Base-by-base conservation (phyloP, 2,797 vertebrate genomes). In the Pangasius macronema region DNA sequence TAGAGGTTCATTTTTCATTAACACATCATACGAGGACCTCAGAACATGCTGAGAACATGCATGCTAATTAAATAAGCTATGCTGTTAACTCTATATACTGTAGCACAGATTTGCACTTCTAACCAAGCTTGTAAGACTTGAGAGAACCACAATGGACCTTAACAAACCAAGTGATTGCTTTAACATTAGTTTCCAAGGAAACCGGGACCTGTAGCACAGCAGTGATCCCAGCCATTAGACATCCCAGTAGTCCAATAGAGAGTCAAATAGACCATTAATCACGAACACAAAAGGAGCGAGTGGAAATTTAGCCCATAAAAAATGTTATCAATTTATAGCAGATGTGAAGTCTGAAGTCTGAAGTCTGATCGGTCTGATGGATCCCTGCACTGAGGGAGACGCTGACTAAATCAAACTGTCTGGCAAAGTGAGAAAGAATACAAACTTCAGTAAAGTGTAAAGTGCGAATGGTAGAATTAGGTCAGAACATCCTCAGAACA, bases 111-210 rank as follows among this genome's bases (percentile, higher is more conserved):
- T 30, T 51, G 18, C 14, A 30, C 14, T 76, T 76, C 46, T 49
- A 76, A 76, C 6, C 18, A 70, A 70, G 42, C 39, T n/a, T 13
- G 9, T 10, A 33, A 53, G 16, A 79, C 30, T 55, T 79, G 24
- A 39, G 13, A 53, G 46, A 63, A 68, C 57, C 67, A 22, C 16
- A 53, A 39, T 22, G 55, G 63, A 30, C 2, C 27, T 24, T 85
- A 42, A 8, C 3, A 20, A 39, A 82, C 77, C 68, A 53, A 55
- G 57, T 10, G 39, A 68, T 57, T 70, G 79, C 46, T 85, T 77
- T 16, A 85, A 76, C 76, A 63, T 75, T 30, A 65, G 85, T 88
- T 89, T 86, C 85, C 75, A 88, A 76, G 76, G 70, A 68, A 84
- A 86, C 84, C 51, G 14, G 24, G 51, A 49, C 30, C n/a, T 9